phyloP scores from a whole-genome alignment of 2,888 invertebrate species.

The Drosophila nr. perissopoda region DNA sequence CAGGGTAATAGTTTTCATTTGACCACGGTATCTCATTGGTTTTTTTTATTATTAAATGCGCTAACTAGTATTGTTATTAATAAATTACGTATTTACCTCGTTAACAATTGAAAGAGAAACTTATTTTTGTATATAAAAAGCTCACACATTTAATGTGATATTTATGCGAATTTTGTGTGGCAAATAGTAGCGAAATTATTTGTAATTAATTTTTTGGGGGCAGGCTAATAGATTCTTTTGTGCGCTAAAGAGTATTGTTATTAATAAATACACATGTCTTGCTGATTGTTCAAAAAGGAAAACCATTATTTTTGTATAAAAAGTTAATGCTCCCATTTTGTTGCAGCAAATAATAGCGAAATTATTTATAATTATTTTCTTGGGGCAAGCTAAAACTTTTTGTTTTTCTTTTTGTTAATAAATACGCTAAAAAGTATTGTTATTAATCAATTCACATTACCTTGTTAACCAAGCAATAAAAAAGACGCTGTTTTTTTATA shows the following conservation, averaged over 20 bases:
- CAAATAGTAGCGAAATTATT: background rate
- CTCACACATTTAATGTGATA: background rate
- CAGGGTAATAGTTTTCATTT: slow-evolving; percentile 24
- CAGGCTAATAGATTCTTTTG: slow-evolving; percentile 27
- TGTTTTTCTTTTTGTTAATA: background rate
- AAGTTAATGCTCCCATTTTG: too few species aligned
- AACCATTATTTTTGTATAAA: background rate
- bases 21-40: background rate
- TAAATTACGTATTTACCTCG: slow-evolving; percentile 24
- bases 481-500: background rate
- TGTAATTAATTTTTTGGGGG: background rate
- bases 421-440: background rate
- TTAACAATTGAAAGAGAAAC: background rate
- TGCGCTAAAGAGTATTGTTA: slow-evolving; percentile 35
- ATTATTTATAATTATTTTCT: background rate
- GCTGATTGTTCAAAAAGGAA: background rate
- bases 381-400: background rate
- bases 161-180: slow-evolving; percentile 5
- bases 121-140: background rate
- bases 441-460: background rate
- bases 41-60: slow-evolving; percentile 1
- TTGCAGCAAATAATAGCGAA: background rate
- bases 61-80: slow-evolving; percentile 38
- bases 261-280: slow-evolving; percentile 29
- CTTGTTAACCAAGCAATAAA: slow-evolving; percentile 1